Base-by-base conservation (phyloP, 1,140 invertebrate species). In the Contarinia nasturtii region DNA sequence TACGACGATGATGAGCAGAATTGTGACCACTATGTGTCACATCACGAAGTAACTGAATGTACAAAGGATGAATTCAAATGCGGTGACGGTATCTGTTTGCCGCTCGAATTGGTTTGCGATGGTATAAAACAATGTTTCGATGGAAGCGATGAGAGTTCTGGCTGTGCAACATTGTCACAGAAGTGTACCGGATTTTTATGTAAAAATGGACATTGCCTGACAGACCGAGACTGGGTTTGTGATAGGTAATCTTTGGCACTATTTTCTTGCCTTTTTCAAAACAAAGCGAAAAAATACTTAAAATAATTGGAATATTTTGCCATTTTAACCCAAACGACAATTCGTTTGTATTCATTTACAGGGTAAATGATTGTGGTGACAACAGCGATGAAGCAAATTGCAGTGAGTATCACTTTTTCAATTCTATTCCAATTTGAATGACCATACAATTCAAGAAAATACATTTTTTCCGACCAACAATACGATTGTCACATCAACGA, bases 111-210 rank as follows among this genome's bases (percentile, higher is more conserved):
- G 78, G 73, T 59, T 4, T 86, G 82, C 63, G 82, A 86, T 56
- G 65, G 70, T 1, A 65, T 68, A n/a, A 59, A 70, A 36, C 79
- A 83, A 73, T 97, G 92, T 65, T 66, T 72, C 1, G 82, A 89
- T 64, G 72, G 69, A 2, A 79, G 79, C 2, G 90, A 93, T 64
- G 82, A 86, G 59, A 58, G 62, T 2, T 51, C 49, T 0, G 59
- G 66, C 5, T 84, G 79, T 55, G 51, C 50, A 15, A 52, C 55
- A 20, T 47, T 54, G 8, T 19, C 46, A 38, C 45, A 50, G 12
- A 57, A 33, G 37, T 62, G 61, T 50, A 12, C 22, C 10, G 59
- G 61, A 0, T 57, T 58, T 27, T 50, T 59, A 12, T 61, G 59
- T 14, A 40, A 50, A 4, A 64, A 64, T 46, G 53, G 53, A 20